Evolutionary conservation across 2,113 vertebrate species (phyloP).

Genomic region (Opisthocomus hoazin): DNA sequence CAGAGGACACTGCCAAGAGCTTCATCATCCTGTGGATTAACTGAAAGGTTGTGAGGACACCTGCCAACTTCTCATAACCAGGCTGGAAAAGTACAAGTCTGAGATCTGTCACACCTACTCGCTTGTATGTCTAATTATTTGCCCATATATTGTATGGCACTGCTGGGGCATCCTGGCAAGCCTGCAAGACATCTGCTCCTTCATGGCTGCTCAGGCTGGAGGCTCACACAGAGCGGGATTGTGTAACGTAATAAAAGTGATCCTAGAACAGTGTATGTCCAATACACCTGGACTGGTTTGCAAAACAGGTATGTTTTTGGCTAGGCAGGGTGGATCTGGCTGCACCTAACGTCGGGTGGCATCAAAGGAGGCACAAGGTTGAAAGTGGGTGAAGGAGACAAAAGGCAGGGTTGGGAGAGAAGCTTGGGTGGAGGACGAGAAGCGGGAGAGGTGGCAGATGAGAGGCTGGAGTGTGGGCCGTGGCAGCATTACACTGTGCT

Average conservation of each 20-base stretch:
- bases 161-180: neutral
- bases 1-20: neutral
- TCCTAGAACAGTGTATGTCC: neutral
- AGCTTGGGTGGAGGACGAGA: conserved; percentile 58
- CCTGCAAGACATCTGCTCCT: neutral
- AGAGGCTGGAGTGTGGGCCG: conserved; percentile 22
- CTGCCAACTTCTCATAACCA: neutral
- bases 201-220: neutral
- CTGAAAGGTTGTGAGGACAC: neutral
- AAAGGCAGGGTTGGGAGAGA: conserved; percentile 56
- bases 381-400: conserved; percentile 63
- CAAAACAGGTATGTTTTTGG: conserved; percentile 33
- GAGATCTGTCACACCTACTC: neutral
- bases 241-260: neutral
- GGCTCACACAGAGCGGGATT: neutral
- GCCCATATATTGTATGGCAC: neutral
- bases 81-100: neutral
- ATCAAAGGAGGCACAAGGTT: conserved; percentile 56
- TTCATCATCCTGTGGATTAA: neutral
- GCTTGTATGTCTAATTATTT: neutral
- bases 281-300: neutral
- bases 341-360: conserved; percentile 20
- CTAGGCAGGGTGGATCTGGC: conserved; percentile 45
- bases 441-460: conserved; percentile 27
- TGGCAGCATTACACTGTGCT: neutral